Percentiles rank a stretch among this genome's conserved stretches.
These are phyloP conservation scores for Eulemur albifrons DNA, from an alignment of 2,797 vertebrate species.

Conservation along the genomic window DNA sequence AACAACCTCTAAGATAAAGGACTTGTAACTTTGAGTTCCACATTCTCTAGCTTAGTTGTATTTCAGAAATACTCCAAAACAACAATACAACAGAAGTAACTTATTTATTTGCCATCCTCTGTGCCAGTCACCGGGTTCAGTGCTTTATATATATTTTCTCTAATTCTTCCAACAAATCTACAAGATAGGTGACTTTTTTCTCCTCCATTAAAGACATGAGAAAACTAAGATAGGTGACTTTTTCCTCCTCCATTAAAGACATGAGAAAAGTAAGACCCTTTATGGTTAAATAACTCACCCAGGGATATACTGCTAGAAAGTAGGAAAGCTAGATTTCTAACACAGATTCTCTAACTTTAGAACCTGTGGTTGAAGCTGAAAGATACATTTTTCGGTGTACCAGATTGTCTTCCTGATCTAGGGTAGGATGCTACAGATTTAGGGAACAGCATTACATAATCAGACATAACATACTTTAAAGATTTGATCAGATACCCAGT, in stretches of 20 bases:
- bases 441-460: conserved; percentile 20
- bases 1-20: neutral
- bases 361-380: conserved; percentile 22
- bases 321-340: conserved; percentile 9
- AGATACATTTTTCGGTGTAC: neutral
- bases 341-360: conserved; percentile 14
- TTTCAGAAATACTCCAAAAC: conserved; percentile 29
- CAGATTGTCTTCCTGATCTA: conserved; percentile 29
- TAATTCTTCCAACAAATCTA: neutral
- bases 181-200: neutral
- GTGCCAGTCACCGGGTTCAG: neutral
- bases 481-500: neutral
- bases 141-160: neutral
- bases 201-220: neutral
- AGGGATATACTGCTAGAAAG: neutral
- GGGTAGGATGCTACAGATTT: conserved; percentile 32
- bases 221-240: neutral
- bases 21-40: conserved; percentile 41
- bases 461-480: neutral
- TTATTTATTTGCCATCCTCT: neutral
- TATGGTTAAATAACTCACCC: neutral
- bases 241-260: neutral
- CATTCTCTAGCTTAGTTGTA: neutral
- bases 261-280: neutral
- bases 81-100: neutral